Percentiles rank a stretch among this genome's conserved stretches.
These are phyloP conservation scores for Acyrthosiphon pisum DNA, from an alignment of 1,140 invertebrate species.

Conservation along the genomic window DNA sequence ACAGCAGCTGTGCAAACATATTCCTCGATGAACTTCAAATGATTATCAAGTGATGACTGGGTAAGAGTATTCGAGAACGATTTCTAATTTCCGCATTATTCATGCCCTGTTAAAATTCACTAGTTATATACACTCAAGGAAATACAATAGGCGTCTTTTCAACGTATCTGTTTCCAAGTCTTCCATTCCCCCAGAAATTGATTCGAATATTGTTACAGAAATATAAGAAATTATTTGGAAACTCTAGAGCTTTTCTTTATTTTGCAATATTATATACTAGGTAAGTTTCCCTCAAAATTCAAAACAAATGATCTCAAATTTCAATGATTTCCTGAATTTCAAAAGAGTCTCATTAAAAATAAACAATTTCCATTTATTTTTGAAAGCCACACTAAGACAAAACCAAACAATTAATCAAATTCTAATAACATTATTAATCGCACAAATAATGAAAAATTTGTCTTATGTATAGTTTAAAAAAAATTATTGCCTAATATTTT, in stretches of 20 bases:
- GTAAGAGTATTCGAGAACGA: not conserved
- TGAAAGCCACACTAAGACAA: not conserved
- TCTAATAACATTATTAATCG: not conserved
- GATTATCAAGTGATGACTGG: not conserved
- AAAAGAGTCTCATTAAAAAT: constrained; percentile 31
- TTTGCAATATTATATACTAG: constrained; percentile 1
- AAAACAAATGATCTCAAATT: constrained; percentile 41
- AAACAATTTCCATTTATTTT: not conserved
- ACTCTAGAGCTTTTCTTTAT: constrained; percentile 26
- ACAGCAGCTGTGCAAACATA: constrained; percentile 31
- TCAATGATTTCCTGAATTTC: not conserved
- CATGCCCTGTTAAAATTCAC: not conserved
- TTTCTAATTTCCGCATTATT: constrained; percentile 34
- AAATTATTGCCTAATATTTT: not conserved
- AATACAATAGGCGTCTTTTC: constrained; percentile 16
- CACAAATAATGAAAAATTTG: not conserved
- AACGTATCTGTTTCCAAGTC: not conserved
- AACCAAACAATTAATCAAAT: not conserved
- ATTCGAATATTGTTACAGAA: constrained; percentile 11
- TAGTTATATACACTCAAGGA: not conserved
- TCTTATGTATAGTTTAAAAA: not conserved
- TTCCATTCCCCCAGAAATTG: not conserved
- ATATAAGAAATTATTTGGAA: constrained; percentile 10
- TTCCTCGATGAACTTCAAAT: constrained; percentile 4
- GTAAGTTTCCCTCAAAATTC: not conserved